Base-by-base conservation (phyloP, 1,140 invertebrate genomes). In the Agraylea sexmaculata region DNA sequence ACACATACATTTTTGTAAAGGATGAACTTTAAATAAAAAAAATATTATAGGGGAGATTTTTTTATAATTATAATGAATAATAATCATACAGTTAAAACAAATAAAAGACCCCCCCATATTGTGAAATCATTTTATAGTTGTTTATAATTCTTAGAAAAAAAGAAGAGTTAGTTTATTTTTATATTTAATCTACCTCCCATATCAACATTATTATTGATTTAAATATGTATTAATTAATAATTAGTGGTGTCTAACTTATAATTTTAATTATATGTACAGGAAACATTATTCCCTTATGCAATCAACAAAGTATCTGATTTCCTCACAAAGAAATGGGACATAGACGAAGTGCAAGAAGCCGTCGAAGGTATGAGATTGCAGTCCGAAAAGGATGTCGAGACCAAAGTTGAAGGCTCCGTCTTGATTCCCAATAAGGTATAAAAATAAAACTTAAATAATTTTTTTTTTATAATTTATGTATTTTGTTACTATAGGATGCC, bases 261-360 rank as follows among this genome's bases (percentile, higher is more conserved):
- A 33, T 34, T 40, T 17, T 10, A 30, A 13, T 38, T 31, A 31
- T 58, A 50, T 50, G 63, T 72, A 31, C 62, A 87, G 76, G 83
- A 89, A 42, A 74, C 71, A 13, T 67, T 93, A 6, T 92, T 89
- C 56, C 83, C 84, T 2, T 91, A 83, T 56, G 77, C 83, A 1
- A 71, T 70, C 40, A 69, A 80, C 42, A 76, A 88, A 53, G 66
- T 82, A 3, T 73, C 79, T 48, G 63, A 70, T 30, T 88, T 79
- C 56, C 53, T 93, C n/a, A 71, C 71, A 27, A 63, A 64, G 2
- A 71, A 81, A 48, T 88, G 79, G 79, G 70, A 77, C 12, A 64
- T 70, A 10, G 69, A 74, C 2, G 73, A 78, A 28, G 76, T 83
- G 15, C 75, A 82, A 55, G 63, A 70, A 34, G 77, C 78, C 17